phyloP scores from a whole-genome alignment of 1,140 invertebrate genomes.

The Adelges cooleyi region DNA sequence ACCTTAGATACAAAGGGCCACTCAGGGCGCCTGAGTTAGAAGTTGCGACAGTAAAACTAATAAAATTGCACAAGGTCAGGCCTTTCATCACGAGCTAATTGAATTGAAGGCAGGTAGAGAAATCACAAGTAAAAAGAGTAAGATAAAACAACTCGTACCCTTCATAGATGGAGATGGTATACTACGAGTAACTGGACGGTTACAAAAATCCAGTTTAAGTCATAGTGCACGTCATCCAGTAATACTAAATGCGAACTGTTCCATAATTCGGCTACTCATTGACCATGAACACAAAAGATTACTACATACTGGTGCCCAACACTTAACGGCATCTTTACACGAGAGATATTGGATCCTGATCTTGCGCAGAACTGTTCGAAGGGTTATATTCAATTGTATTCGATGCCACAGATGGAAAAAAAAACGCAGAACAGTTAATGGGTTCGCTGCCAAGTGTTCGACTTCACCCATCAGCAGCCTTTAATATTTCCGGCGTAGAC shows the following conservation, averaged over 20 bases:
- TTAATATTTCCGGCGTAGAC: conserved; percentile 35
- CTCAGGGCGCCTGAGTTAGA: too few relatives aligned
- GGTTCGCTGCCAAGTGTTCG: conserved; percentile 34
- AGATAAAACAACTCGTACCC: neutral
- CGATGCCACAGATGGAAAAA: conserved; percentile 32
- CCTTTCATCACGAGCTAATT: too few relatives aligned
- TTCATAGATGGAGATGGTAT: neutral
- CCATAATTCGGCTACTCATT: neutral
- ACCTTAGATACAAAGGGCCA: too few relatives aligned
- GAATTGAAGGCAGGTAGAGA: too few relatives aligned
- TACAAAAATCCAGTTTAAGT: neutral
- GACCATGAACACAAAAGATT: neutral
- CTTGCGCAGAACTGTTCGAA: neutral
- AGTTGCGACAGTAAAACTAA: too few relatives aligned
- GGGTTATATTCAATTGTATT: conserved; percentile 26
- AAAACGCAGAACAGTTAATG: conserved; percentile 32
- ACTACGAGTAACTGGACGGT: neutral
- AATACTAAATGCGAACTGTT: neutral
- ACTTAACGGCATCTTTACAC: neutral
- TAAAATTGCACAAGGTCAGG: too few relatives aligned
- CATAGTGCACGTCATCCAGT: neutral
- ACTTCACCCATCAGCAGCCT: conserved; percentile 33
- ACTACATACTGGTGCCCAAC: neutral
- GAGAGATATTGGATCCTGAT: neutral
- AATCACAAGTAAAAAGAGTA: neutral